Evolutionary conservation across 2,113 vertebrate genomes (phyloP).

Genomic region (Callopanchax toddi): DNA sequence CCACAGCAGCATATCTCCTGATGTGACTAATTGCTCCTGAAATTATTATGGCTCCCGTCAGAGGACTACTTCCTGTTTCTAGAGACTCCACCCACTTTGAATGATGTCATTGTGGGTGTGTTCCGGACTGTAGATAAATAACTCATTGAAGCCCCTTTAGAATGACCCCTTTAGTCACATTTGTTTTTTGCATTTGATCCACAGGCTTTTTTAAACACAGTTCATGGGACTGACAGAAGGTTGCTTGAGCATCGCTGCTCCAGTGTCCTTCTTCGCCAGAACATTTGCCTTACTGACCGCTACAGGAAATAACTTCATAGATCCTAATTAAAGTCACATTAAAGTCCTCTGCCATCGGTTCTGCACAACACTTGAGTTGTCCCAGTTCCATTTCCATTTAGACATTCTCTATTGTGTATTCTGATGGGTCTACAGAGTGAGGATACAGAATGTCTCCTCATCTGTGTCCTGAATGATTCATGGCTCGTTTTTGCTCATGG

Average conservation of each 20-base stretch:
- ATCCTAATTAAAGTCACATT: slow-evolving; percentile 57
- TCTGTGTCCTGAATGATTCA: too few relatives aligned
- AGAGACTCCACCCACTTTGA: too few relatives aligned
- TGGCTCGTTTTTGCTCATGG: too few relatives aligned
- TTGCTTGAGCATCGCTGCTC: slow-evolving; percentile 21
- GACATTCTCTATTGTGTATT: slow-evolving; percentile 26
- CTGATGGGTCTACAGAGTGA: slow-evolving; percentile 34
- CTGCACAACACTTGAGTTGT: background rate
- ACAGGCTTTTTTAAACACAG: slow-evolving; percentile 19
- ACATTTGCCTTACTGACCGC: slow-evolving; percentile 14
- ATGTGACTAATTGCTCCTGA: too few relatives aligned
- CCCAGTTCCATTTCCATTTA: slow-evolving; percentile 22
- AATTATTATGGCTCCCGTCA: too few relatives aligned
- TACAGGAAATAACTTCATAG: slow-evolving; percentile 42
- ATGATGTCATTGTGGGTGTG: too few relatives aligned
- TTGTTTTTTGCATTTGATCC: slow-evolving; percentile 37
- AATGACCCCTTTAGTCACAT: too few relatives aligned
- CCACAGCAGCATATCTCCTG: too few relatives aligned
- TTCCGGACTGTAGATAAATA: too few relatives aligned
- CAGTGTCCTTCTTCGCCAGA: slow-evolving; percentile 25
- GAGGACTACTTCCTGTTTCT: too few relatives aligned
- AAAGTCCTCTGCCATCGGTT: slow-evolving; percentile 4
- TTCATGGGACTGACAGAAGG: slow-evolving; percentile 21
- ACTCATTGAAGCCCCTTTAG: too few relatives aligned
- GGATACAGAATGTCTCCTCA: background rate